Conservation (phyloP, 1,140 invertebrate species). For the Cyrtorhinus lividipennis region DNA sequence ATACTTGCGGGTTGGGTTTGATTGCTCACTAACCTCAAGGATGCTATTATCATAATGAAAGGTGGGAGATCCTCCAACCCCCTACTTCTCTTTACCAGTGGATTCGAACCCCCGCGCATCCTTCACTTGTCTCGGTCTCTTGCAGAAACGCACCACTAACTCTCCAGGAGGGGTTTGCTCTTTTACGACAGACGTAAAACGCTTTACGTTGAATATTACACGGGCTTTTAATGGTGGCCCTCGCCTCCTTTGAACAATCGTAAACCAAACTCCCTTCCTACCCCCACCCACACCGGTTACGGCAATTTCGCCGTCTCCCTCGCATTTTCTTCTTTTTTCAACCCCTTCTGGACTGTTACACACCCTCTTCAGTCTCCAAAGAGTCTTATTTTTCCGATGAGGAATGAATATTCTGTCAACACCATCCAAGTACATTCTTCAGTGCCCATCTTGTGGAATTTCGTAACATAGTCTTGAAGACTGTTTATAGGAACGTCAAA, state of each 20-base stretch:
- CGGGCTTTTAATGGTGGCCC: conserved; percentile 13
- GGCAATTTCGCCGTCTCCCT: background rate
- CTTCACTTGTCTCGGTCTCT: no score
- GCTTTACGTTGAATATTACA: conserved; percentile 16
- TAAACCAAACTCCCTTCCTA: background rate
- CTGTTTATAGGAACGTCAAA: no score
- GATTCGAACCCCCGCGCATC: no score
- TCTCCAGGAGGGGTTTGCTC: background rate
- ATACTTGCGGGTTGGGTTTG: conserved; percentile 2
- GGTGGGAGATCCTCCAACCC: background rate
- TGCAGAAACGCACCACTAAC: background rate
- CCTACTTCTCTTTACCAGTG: no score
- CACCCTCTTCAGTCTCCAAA: no score
- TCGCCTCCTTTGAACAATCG: conserved; percentile 12
- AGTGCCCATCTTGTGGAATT: no score
- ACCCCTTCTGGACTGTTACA: no score
- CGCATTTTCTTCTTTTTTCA: no score
- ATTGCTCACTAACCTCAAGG: conserved; percentile 6
- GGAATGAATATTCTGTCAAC: no score
- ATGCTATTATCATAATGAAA: conserved; percentile 9
- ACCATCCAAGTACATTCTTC: no score
- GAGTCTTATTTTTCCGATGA: no score
- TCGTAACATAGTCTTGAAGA: no score
- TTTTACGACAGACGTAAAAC: conserved; percentile 11
- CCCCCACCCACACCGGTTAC: background rate